A percentile compares a stretch with the other conserved stretches of the same genome.
phyloP scores from a whole-genome alignment of 1,140 invertebrate genomes.

The Antheraea mylitta region DNA sequence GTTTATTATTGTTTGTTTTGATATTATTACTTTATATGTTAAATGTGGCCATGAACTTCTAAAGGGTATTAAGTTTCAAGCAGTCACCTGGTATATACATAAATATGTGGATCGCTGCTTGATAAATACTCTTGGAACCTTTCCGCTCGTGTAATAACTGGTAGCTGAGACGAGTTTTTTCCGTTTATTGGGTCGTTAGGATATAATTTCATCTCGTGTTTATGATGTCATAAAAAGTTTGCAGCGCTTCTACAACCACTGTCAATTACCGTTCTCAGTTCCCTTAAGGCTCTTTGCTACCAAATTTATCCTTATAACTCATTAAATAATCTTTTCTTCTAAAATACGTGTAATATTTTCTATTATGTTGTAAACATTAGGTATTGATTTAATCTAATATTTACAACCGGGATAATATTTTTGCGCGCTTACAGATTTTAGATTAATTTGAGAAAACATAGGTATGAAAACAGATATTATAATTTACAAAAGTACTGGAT shows the following conservation, averaged over 20 bases:
- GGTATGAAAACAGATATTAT: too few relatives aligned
- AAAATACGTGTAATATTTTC: conserved; percentile 1
- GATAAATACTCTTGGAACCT: conserved; percentile 47
- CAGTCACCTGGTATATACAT: conserved; percentile 31
- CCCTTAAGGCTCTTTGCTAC: conserved; percentile 29
- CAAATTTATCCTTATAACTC: conserved; percentile 19
- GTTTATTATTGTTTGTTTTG: too few relatives aligned
- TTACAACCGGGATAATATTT: too few relatives aligned
- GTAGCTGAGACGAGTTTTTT: conserved; percentile 60
- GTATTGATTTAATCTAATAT: background rate
- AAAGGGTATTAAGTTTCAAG: too few relatives aligned
- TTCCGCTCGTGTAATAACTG: conserved; percentile 53
- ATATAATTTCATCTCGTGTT: conserved; percentile 74
- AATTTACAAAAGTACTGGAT: too few relatives aligned
- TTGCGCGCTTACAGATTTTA: too few relatives aligned
- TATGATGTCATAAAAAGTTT: conserved; percentile 66
- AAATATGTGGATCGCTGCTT: conserved; percentile 40
- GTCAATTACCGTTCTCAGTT: conserved; percentile 51
- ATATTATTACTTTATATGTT: too few relatives aligned
- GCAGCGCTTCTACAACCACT: conserved; percentile 62
- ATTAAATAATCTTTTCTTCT: conserved; percentile 4
- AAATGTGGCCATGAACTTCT: too few relatives aligned
- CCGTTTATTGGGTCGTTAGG: conserved; percentile 68
- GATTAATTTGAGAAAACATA: too few relatives aligned
- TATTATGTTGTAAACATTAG: background rate